A percentile compares a stretch with the other conserved stretches of the same genome.
Evolutionary conservation across 2,113 vertebrate species (phyloP).

Genomic region (Mesembrinibis cayennensis): DNA sequence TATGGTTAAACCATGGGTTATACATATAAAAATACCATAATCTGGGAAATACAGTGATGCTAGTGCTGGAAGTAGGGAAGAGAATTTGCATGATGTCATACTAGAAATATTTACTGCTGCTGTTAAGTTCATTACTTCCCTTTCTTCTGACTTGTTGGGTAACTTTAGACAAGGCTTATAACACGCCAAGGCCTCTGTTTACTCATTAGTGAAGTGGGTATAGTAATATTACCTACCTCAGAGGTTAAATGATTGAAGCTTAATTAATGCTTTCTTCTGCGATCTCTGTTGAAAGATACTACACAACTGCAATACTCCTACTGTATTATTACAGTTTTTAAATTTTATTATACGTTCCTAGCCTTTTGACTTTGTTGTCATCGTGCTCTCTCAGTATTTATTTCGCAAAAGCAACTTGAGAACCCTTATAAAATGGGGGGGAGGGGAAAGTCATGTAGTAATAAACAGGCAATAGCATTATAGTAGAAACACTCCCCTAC

Average conservation of each 20-base stretch:
- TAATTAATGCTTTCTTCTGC: conserved; percentile 42
- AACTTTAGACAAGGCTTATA: neutral
- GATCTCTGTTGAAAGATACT: neutral
- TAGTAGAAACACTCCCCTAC: neutral
- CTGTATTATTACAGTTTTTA: neutral
- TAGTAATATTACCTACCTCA: conserved; percentile 8
- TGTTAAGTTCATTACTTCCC: neutral
- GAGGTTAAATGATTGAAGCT: conserved; percentile 25
- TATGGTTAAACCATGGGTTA: neutral
- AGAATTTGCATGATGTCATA: neutral
- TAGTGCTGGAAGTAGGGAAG: neutral
- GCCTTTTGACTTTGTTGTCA: neutral
- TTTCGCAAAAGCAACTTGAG: neutral
- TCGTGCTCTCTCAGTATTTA: neutral
- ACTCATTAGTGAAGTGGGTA: neutral
- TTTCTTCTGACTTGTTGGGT: neutral
- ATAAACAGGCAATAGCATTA: neutral
- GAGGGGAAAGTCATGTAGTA: neutral
- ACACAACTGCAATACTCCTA: neutral
- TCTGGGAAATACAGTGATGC: neutral
- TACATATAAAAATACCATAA: neutral
- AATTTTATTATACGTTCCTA: neutral
- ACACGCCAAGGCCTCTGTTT: neutral
- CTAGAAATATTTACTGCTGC: neutral
- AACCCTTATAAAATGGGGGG: neutral